A percentile compares a stretch with the other conserved stretches of the same genome.
Evolutionary conservation across 2,113 vertebrate genomes (phyloP).

Genomic region (Anarrhichthys ocellatus): DNA sequence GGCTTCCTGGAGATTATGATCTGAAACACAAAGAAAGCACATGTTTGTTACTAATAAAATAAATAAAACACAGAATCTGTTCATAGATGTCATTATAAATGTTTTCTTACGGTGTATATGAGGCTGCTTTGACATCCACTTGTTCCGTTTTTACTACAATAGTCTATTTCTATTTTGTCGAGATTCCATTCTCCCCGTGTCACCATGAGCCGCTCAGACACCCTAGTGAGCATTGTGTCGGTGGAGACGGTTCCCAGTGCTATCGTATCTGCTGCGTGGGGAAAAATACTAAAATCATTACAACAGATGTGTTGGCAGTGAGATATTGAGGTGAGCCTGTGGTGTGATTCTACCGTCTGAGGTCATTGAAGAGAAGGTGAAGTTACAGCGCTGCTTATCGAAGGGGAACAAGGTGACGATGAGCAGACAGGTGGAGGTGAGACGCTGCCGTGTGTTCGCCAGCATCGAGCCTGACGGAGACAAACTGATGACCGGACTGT

Average conservation of each 20-base stretch:
- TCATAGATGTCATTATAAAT: not conserved
- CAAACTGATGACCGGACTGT: not conserved
- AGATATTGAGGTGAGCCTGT: not conserved
- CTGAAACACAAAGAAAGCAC: constrained; percentile 56
- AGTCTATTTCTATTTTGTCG: not conserved
- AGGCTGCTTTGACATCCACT: not conserved
- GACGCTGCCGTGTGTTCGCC: rapidly evolving
- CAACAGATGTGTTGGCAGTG: not conserved
- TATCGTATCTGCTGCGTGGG: not conserved
- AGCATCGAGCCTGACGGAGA: rapidly evolving
- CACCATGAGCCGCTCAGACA: constrained; percentile 29
- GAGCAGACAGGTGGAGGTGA: constrained; percentile 67
- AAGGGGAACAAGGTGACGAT: constrained; percentile 70
- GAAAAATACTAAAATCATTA: not conserved
- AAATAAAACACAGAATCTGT: not conserved
- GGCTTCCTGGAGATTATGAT: constrained; percentile 80
- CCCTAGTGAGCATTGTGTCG: rapidly evolving
- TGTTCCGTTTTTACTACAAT: no score
- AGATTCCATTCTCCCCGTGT: constrained; percentile 75
- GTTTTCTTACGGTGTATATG: constrained; percentile 16
- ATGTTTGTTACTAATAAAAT: not conserved
- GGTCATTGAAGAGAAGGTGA: constrained; percentile 55
- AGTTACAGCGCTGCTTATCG: constrained; percentile 54
- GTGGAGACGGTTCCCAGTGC: not conserved
- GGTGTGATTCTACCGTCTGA: not conserved